A percentile compares a stretch with the other conserved stretches of the same genome.
These are phyloP conservation scores for Antedon mediterranea DNA, from an alignment of 53 echinoderm and acorn worm genomes.

Conservation along the genomic window DNA sequence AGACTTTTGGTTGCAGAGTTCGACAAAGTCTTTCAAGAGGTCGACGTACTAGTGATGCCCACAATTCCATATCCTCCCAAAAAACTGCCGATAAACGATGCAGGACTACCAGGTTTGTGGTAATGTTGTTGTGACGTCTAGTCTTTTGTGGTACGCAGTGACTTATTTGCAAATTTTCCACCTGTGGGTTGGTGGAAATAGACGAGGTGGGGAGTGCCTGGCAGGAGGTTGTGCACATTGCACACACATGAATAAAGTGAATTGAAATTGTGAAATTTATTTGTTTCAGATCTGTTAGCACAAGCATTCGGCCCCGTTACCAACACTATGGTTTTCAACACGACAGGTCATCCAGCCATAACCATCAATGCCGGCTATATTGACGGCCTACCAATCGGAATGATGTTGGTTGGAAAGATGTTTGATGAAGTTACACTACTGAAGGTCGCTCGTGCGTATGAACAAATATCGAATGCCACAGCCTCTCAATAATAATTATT, in stretches of 20 bases:
- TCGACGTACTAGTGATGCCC: constrained; percentile 39
- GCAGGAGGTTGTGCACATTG: too few relatives aligned
- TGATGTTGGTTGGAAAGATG: constrained; percentile 36
- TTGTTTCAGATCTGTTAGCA: constrained; percentile 3
- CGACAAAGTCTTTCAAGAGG: constrained; percentile 18
- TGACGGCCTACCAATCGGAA: constrained; percentile 38
- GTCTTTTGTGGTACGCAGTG: too few relatives aligned
- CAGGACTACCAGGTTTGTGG: neutral
- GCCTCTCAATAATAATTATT: too few relatives aligned
- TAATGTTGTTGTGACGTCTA: neutral
- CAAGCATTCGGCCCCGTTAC: constrained; percentile 1
- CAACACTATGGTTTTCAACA: constrained; percentile 25
- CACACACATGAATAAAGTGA: too few relatives aligned
- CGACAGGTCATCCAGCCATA: constrained; percentile 62
- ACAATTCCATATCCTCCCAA: constrained; percentile 32
- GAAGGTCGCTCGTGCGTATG: constrained; percentile 33
- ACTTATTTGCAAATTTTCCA: too few relatives aligned
- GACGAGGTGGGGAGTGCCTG: too few relatives aligned
- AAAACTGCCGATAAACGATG: constrained; percentile 14
- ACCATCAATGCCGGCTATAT: constrained; percentile 38
- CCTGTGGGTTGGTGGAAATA: too few relatives aligned
- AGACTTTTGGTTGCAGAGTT: constrained; percentile 20
- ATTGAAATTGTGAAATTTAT: too few relatives aligned
- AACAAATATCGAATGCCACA: constrained; percentile 23
- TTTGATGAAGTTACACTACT: constrained; percentile 47